A percentile compares a stretch with the other conserved stretches of the same genome.
Evolutionary conservation across 1,140 invertebrate genomes (phyloP).

Genomic region (Drosophila athabasca): DNA sequence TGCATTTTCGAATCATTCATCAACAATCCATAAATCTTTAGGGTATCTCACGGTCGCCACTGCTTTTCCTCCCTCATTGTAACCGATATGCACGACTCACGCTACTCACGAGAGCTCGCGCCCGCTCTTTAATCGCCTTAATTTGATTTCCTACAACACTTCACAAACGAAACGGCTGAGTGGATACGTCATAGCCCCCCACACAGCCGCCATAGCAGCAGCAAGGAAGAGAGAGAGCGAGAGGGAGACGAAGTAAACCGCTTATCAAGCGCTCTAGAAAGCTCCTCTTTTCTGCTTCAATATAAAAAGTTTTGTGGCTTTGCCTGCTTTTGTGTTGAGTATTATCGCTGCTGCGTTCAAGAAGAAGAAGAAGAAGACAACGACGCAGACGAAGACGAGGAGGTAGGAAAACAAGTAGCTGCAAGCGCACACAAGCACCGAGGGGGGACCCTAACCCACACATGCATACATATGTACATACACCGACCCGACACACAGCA

Average conservation of each 20-base stretch:
- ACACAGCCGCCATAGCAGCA: neutral
- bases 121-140: conserved; percentile 63
- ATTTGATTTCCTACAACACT: conserved; percentile 75
- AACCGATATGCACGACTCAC: conserved; percentile 17
- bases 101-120: conserved; percentile 31
- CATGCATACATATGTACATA: conserved; percentile 11
- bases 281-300: conserved; percentile 26
- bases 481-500: neutral
- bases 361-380: conserved; percentile 19
- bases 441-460: conserved; percentile 1
- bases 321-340: conserved; percentile 40
- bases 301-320: neutral
- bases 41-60: neutral
- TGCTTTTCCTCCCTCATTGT: neutral
- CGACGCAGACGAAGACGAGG: conserved; percentile 15
- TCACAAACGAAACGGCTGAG: conserved; percentile 51
- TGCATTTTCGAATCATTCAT: no score
- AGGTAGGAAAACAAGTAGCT: conserved; percentile 70
- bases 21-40: no score
- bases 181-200: conserved; percentile 47
- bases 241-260: conserved; percentile 37
- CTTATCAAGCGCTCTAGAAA: conserved; percentile 74
- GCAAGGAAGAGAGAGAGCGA: conserved; percentile 20
- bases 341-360: conserved; percentile 60
- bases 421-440: conserved; percentile 19